These are phyloP conservation scores for Scalopus aquaticus DNA, from an alignment of 2,113 vertebrate genomes.

Conservation along the genomic window DNA sequence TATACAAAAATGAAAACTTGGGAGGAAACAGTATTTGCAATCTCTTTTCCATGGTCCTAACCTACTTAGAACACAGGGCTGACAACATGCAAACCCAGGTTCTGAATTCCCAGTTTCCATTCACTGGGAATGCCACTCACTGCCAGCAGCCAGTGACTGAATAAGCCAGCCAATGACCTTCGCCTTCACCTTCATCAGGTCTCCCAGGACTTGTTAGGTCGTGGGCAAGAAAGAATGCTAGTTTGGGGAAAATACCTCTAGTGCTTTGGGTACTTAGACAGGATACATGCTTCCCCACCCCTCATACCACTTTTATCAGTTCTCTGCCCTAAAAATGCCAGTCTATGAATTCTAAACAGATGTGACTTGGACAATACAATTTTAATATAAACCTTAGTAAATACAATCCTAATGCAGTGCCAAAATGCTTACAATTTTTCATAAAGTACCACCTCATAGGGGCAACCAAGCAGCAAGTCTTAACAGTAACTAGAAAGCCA, in stretches of 20 bases:
- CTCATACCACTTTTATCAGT: neutral
- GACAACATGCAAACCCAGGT: neutral
- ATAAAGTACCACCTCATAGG: neutral
- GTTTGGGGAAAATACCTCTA: neutral
- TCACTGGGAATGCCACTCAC: too few species aligned
- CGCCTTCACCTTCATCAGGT: neutral
- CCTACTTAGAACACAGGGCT: neutral
- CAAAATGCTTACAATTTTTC: neutral
- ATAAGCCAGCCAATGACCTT: neutral
- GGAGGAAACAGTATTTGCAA: neutral
- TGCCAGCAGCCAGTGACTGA: too few species aligned
- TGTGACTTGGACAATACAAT: too few species aligned
- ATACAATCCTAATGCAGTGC: neutral
- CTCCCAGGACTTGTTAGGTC: neutral
- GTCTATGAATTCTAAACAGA: neutral
- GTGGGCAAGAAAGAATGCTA: neutral
- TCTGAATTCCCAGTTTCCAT: neutral
- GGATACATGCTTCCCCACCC: rapidly evolving
- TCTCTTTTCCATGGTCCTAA: neutral
- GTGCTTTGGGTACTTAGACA: neutral
- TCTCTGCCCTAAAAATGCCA: neutral
- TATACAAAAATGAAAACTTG: neutral
- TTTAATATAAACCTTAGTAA: neutral
- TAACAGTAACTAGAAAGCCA: neutral
- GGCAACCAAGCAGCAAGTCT: neutral